Evolutionary conservation across 2,888 invertebrate species (phyloP).

Genomic region (Drosophila engyochracea): DNA sequence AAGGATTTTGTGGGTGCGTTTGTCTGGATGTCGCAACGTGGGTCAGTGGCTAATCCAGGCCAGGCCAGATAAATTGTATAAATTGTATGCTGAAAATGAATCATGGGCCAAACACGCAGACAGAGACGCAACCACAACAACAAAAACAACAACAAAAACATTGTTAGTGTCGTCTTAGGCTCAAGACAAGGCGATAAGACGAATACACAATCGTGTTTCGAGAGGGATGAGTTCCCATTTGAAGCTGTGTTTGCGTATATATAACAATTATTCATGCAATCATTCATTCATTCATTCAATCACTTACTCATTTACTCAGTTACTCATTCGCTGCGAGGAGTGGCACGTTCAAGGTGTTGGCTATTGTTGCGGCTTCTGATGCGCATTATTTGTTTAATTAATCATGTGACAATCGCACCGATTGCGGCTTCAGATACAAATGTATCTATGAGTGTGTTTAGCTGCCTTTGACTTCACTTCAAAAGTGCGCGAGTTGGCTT

Average conservation of each 20-base stretch:
- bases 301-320: slow-evolving; percentile 53
- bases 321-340: slow-evolving; percentile 44
- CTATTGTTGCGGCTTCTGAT: slow-evolving; percentile 39
- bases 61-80: slow-evolving; percentile 75
- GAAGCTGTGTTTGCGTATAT: slow-evolving; percentile 27
- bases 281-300: slow-evolving; percentile 52
- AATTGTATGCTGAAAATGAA: slow-evolving; percentile 66
- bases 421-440: slow-evolving; percentile 49
- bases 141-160: slow-evolving; percentile 42
- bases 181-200: slow-evolving; percentile 70
- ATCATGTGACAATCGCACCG: slow-evolving; percentile 71
- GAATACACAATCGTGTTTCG: slow-evolving; percentile 14
- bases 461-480: slow-evolving; percentile 17
- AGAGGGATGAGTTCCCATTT: slow-evolving; percentile 64
- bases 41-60: slow-evolving; percentile 63
- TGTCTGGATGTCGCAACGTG: slow-evolving; percentile 40
- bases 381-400: slow-evolving; percentile 71
- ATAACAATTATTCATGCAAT: slow-evolving; percentile 68
- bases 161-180: slow-evolving; percentile 68
- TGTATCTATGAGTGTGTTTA: slow-evolving; percentile 36
- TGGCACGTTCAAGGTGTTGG: slow-evolving; percentile 54
- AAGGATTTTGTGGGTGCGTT: slow-evolving; percentile 71
- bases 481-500: neutral
- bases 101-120: slow-evolving; percentile 57
- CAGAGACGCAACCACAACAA: slow-evolving; percentile 27